Base-by-base conservation (phyloP, 2,113 vertebrate genomes). In the Daboia siamensis region DNA sequence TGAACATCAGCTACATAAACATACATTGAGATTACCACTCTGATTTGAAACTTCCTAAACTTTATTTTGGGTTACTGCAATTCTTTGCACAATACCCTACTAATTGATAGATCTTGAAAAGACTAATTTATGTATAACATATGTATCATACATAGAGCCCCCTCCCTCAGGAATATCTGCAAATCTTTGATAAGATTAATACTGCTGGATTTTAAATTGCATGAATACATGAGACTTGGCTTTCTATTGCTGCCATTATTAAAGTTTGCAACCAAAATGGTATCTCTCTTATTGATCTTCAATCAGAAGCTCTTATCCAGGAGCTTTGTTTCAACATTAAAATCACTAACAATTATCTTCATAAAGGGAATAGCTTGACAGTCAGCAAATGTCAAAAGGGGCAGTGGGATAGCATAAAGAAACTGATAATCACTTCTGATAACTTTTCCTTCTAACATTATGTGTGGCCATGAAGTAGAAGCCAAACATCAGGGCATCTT, bases 311-410 rank as follows among this genome's bases (percentile, higher is more conserved):
- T 97, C 96, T 97, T 97, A 96, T 98, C 96, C 97, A 90, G 93
- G 96, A 98, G 97, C 97, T 97, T 97, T 97, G 96, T 97, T 97
- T 97, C 96, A 96, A 96, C 95, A 97, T 97, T 97, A 97, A 96
- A 97, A 95, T 92, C 91, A 57, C 96, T 97, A 97, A 97, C 97
- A 97, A 97, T 96, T 92, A 94, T 96, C 96, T 97, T 94, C 59
- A 94, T 95, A 95, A 97, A 97, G 97, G 95, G 96, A 97, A 96
- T 89, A 89, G 93, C 94, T 97, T 97, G 96, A 96, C 96, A 97
- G 95, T 97, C 96, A 96, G 94, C 92, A 96, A 96, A 97, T 97
- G 94, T 96, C 96, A 96, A 97, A 97, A 95, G 26, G 52, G 48
- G 3, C 5, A 44, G 39, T 1, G 1, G 33, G 20, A 94, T 94